Percentiles rank a stretch among this genome's conserved stretches.
phyloP scores from a whole-genome alignment of 2,888 invertebrate genomes.

The Nemotelus pantherinus region DNA sequence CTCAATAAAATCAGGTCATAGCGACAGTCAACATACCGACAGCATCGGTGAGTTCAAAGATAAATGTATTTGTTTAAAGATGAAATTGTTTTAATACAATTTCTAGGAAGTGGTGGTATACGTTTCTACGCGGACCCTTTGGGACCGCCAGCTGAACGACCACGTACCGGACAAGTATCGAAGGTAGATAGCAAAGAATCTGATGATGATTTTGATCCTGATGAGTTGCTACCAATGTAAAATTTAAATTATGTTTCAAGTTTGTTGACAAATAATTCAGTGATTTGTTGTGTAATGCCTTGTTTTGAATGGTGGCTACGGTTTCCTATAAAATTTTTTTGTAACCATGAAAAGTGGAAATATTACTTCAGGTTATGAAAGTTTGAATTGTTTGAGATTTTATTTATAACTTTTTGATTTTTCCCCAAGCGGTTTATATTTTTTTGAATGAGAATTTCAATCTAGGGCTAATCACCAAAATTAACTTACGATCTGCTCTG shows the following conservation, averaged over 20 bases:
- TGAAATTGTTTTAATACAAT: not conserved
- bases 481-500: no score
- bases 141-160: constrained; percentile 63
- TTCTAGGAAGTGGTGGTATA: constrained; percentile 17
- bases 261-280: not conserved
- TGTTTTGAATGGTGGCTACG: no score
- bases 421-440: no score
- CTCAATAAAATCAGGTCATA: constrained; percentile 22
- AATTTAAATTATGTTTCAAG: not conserved
- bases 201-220: constrained; percentile 63
- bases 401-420: no score
- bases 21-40: constrained; percentile 22
- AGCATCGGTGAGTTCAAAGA: constrained; percentile 24
- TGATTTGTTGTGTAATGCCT: not conserved
- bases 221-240: constrained; percentile 62
- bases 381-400: no score
- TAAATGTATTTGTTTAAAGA: not conserved
- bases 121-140: constrained; percentile 60
- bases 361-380: no score
- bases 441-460: no score
- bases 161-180: constrained; percentile 61
- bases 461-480: no score
- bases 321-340: no score
- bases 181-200: constrained; percentile 58
- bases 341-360: no score